Evolutionary conservation across 1,140 invertebrate species (phyloP).

Genomic region (Wasmannia auropunctata): DNA sequence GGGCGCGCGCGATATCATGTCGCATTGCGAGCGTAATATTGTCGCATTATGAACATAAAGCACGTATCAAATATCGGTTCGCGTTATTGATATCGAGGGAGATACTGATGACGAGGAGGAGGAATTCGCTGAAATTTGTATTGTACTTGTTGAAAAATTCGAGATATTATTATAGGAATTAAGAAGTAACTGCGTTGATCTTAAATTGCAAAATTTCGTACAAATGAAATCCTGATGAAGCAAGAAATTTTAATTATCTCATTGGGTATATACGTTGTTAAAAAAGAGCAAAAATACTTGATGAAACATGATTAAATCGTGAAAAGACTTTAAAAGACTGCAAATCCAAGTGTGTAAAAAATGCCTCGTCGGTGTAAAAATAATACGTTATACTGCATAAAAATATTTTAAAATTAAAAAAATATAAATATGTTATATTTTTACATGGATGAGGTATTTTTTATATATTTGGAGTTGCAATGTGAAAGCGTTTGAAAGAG

Average conservation of each 20-base stretch:
- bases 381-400: no score
- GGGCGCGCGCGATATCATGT: not conserved
- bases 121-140: not conserved
- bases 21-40: conserved; percentile 18
- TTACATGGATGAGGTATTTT: no score
- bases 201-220: not conserved
- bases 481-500: not conserved
- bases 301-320: not conserved
- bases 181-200: not conserved
- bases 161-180: not conserved
- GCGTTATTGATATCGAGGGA: not conserved
- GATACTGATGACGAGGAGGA: not conserved
- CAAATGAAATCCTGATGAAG: not conserved
- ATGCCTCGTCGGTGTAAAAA: no score
- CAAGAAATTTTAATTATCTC: not conserved
- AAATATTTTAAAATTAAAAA: no score
- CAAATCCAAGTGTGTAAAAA: no score
- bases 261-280: no score
- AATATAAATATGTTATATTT: no score
- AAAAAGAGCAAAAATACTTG: no score
- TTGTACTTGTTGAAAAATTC: not conserved
- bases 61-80: conserved; percentile 12
- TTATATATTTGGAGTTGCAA: no score
- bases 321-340: not conserved
- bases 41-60: conserved; percentile 3